Base-by-base conservation (phyloP, 1,140 invertebrate genomes). In the Magallana angulata region DNA sequence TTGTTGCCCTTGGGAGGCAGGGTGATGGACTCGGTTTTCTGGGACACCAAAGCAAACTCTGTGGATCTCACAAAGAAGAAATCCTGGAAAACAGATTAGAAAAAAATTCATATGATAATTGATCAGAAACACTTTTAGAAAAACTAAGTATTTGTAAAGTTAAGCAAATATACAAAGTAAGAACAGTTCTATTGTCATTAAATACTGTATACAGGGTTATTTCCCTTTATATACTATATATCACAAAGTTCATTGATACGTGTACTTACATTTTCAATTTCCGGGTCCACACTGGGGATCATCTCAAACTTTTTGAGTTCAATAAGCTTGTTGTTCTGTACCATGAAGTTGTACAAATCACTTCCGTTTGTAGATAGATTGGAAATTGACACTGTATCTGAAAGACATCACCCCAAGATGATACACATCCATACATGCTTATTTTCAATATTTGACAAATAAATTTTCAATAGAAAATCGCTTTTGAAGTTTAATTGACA, bases 281-380 rank as follows among this genome's bases (percentile, higher is more conserved):
- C 91, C 64, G 90, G 85, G 57, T 92, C 90, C n/a, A 92, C 81
- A 91, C 95, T 87, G 18, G 95, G 95, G 48, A 95, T 95, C 97
- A 97, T 97, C 80, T 96, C 94, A 11, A 97, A 94, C 1, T 96
- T 96, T 88, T 96, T 96, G 96, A 98, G 97, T 9, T 96, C 95
- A 92, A 97, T 97, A 12, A 96, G 95, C 87, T 96, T 96, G 87
- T 97, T 96, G 92, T 97, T 96, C 18, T 96, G 96, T 12, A 97
- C 94, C 84, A 98, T 95, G 92, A 97, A 97, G 85, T 97, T 96
- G 93, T 96, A 97, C 1, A 98, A 94, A 84, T 97, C 96, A 60
- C 96, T 95, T 7, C 96, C 96, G 57, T 97, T 96, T 82, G 96
- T 97, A 18, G 96, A 95, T 16, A 97, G 94, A 93, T 97, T 95